These are phyloP conservation scores for Sternotherus odoratus DNA, from an alignment of 2,797 vertebrate genomes.

Conservation along the genomic window DNA sequence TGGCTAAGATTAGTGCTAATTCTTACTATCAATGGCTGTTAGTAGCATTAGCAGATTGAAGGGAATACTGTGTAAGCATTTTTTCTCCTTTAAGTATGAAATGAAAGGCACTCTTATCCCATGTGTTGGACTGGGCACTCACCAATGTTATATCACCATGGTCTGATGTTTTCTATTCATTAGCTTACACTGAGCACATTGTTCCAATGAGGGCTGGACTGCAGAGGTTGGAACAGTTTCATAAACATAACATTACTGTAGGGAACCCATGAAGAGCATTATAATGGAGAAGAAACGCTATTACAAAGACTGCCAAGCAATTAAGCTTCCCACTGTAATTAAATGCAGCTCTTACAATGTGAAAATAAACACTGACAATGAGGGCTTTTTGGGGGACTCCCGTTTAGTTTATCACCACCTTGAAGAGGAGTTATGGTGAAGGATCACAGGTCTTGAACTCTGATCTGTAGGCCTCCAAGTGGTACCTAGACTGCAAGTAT, in stretches of 20 bases:
- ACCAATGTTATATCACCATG: slow-evolving; percentile 48
- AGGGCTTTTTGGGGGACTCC: accelerated
- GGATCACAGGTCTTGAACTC: not conserved
- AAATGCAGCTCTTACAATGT: accelerated
- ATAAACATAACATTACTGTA: slow-evolving; percentile 39
- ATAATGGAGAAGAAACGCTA: not conserved
- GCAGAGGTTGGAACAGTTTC: slow-evolving; percentile 61
- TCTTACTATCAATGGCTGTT: slow-evolving; percentile 50
- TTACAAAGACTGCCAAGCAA: not conserved
- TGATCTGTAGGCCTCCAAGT: too few relatives aligned
- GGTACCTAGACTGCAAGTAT: not conserved
- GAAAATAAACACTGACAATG: accelerated
- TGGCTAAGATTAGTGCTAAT: slow-evolving; percentile 49
- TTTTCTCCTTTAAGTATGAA: slow-evolving; percentile 6
- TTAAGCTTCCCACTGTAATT: not conserved
- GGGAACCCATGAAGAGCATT: slow-evolving; percentile 29
- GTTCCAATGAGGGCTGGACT: slow-evolving; percentile 21
- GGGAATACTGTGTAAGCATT: slow-evolving; percentile 54
- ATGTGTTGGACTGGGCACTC: slow-evolving; percentile 38
- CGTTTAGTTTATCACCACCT: not conserved
- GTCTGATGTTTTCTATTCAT: slow-evolving; percentile 75
- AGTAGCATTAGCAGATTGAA: slow-evolving; percentile 59
- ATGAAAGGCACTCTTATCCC: slow-evolving; percentile 71
- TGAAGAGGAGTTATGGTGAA: not conserved
- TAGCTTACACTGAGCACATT: slow-evolving; percentile 69